Evolutionary conservation across 2,888 invertebrate species (phyloP).

Genomic region (Rotaria macrura): DNA sequence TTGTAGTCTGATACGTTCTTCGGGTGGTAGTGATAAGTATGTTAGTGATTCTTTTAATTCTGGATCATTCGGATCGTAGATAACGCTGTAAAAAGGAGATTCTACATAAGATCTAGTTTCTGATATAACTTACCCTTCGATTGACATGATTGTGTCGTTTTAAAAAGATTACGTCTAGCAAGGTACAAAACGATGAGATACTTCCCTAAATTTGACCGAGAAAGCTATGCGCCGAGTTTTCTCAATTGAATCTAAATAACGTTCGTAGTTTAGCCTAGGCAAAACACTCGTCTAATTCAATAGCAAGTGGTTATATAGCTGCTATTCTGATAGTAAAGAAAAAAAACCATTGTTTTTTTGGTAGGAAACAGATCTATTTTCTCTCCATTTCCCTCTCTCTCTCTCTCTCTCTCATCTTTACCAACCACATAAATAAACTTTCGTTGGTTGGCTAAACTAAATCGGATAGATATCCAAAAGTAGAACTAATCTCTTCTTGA

Average conservation of each 20-base stretch:
- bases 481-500: neutral
- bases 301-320: neutral
- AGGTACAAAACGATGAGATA: too few species aligned
- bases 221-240: too few species aligned
- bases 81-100: neutral
- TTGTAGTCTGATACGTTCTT: constrained; percentile 30
- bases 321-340: neutral
- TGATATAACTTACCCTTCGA: neutral
- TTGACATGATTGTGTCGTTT: neutral
- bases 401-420: neutral
- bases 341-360: too few species aligned
- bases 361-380: neutral
- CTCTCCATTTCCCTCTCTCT: neutral
- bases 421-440: neutral
- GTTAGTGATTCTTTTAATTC: constrained; percentile 32
- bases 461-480: neutral
- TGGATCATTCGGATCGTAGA: constrained; percentile 33
- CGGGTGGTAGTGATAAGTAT: constrained; percentile 24
- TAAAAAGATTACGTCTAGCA: too few species aligned
- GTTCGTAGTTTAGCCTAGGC: neutral
- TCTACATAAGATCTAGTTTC: neutral
- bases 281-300: neutral
- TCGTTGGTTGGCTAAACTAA: neutral
- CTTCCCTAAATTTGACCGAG: too few species aligned
- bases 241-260: neutral